A percentile compares a stretch with the other conserved stretches of the same genome.
These are phyloP conservation scores for Labeo catla DNA, from an alignment of 2,113 vertebrate species.

Conservation along the genomic window DNA sequence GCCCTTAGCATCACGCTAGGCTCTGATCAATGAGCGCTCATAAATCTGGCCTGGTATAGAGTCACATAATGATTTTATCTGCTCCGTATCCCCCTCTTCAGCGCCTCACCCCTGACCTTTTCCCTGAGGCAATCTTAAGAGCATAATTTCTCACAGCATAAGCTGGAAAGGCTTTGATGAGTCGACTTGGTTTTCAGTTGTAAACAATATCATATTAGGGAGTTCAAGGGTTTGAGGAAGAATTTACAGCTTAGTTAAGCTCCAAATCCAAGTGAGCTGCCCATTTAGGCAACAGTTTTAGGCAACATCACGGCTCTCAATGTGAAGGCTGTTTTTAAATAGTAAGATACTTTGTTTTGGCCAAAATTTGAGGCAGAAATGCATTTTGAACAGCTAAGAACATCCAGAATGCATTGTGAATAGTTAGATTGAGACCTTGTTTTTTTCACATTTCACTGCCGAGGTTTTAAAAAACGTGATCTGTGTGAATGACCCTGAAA, in stretches of 20 bases:
- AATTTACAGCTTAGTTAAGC: background rate
- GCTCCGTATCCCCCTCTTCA: constrained; percentile 47
- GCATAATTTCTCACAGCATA: constrained; percentile 26
- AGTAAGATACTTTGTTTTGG: background rate
- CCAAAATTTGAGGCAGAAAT: background rate
- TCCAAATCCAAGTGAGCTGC: background rate
- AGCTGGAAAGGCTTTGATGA: constrained; percentile 17
- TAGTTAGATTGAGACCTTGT: background rate
- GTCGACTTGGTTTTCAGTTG: background rate
- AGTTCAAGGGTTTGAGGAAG: background rate
- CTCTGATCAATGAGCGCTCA: constrained; percentile 51
- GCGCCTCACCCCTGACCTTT: constrained; percentile 51
- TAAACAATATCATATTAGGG: constrained; percentile 2
- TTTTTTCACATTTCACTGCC: background rate
- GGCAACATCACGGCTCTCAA: background rate
- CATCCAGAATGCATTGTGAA: background rate
- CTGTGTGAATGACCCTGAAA: background rate
- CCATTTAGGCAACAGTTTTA: background rate
- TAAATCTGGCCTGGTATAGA: constrained; percentile 52
- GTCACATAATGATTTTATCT: constrained; percentile 53
- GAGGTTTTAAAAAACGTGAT: background rate
- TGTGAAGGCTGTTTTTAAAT: background rate
- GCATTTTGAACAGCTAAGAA: background rate
- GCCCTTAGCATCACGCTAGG: constrained; percentile 26
- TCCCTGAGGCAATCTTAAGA: constrained; percentile 30